Percentiles rank a stretch among this genome's conserved stretches.
phyloP scores from a whole-genome alignment of 2,797 vertebrate genomes.

The Crypturellus tataupa region DNA sequence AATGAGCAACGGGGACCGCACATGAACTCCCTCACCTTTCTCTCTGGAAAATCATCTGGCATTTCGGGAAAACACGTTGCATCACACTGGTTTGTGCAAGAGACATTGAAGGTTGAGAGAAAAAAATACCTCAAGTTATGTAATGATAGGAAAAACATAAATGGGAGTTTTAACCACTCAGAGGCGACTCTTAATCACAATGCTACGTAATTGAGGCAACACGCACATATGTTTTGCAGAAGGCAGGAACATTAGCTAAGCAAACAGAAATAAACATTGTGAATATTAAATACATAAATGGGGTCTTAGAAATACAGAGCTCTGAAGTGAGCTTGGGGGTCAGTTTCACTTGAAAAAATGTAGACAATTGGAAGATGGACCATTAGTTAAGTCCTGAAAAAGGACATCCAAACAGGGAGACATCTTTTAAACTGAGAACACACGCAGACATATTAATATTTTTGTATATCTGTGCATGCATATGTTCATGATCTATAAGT shows the following conservation, averaged over 20 bases:
- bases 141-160: not conserved
- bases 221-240: not conserved
- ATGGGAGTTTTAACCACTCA: not conserved
- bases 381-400: no score
- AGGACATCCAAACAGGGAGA: no score
- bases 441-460: not conserved
- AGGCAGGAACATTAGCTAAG: fast-evolving
- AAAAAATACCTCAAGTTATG: not conserved
- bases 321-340: no score
- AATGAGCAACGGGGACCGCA: fast-evolving
- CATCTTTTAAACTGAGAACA: not conserved
- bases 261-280: not conserved
- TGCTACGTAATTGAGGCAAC: not conserved
- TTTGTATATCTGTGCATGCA: not conserved
- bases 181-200: not conserved
- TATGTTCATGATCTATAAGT: not conserved
- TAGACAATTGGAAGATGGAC: no score
- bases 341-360: no score
- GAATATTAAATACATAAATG: no score
- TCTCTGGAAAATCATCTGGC: not conserved
- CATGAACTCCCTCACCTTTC: not conserved
- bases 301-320: no score
- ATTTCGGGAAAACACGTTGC: not conserved
- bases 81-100: fast-evolving
- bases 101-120: fast-evolving